phyloP scores from a whole-genome alignment of 2,888 invertebrate species.

The Lingula anatina region DNA sequence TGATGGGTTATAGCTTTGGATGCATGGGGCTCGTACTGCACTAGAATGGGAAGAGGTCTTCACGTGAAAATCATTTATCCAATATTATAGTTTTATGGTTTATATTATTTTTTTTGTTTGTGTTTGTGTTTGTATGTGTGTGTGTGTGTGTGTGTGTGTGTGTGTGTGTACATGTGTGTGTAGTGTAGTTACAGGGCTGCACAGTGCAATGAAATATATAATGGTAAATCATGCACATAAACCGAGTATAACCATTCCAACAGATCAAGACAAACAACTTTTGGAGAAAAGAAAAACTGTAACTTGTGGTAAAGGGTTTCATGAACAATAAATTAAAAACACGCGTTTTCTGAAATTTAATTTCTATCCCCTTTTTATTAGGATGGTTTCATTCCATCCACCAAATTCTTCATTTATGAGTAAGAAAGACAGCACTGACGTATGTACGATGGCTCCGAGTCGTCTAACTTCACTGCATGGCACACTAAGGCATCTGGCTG shows the following conservation, averaged over 20 bases:
- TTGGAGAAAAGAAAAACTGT: too few relatives aligned
- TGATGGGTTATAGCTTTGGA: conserved; percentile 57
- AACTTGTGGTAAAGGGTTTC: too few relatives aligned
- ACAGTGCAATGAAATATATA: not conserved
- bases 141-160: not conserved
- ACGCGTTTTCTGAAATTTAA: too few relatives aligned
- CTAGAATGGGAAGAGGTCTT: conserved; percentile 55
- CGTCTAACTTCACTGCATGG: conserved; percentile 21
- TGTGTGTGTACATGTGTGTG: not conserved
- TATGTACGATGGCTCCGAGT: conserved; percentile 22
- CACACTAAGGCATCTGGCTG: conserved; percentile 29
- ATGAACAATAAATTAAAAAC: too few relatives aligned
- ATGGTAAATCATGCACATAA: too few relatives aligned
- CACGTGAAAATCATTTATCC: not conserved
- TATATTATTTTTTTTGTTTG: not conserved
- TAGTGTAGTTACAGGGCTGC: not conserved
- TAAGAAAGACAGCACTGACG: conserved; percentile 16
- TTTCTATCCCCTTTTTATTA: too few relatives aligned
- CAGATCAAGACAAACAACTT: too few relatives aligned
- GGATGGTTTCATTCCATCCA: too few relatives aligned
- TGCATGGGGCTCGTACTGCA: conserved; percentile 67
- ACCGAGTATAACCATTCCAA: too few relatives aligned
- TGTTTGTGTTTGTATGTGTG: not conserved
- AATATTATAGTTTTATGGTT: too few relatives aligned
- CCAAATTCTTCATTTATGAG: not conserved